Evolutionary conservation across 2,797 vertebrate genomes (phyloP), one percentile per base, ranked within the genome.

Genomic region (Carduelis carduelis): DNA sequence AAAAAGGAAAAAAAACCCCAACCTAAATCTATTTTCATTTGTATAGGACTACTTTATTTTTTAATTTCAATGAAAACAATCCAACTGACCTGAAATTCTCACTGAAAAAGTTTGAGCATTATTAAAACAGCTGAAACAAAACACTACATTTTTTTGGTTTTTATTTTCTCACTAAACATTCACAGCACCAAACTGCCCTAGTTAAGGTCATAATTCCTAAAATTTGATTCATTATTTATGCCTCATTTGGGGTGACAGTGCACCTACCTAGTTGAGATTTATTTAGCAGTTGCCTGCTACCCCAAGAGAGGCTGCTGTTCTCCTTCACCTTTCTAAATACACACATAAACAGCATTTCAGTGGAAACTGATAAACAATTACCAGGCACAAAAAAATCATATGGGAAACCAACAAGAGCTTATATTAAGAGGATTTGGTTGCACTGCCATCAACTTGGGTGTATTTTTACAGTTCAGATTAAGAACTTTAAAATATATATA

Each of bases 1-100:
- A 72, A 82, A 74, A 80, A 9, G 41, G 13, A 14, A 39, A 37
- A 14, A 5, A 4, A 18, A 26, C 0, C 0, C 0, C 0, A 7
- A 4, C 5, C 14, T 37, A 50, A 68, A 70, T 89, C 4, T 60
- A 35, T 94, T 93, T 69, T 71, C 16, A 55, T 57, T 83, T 80
- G 44, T 17, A 55, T 57, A 34, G 6, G 11, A 74, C 32, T 61
- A 89, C 17, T 23, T 61, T 6, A 2, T 26, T 78, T 80, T 91
- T 50, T n/a, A 23, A 85, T 69, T 89, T 87, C 43, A 68, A 4
- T 55, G 35, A 39, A 70, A 85, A 64, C 21, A 83, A 74, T 59
- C 22, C 37, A 72, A 56, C 64, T 30, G 18, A 41, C 66, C 55
- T 26, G 49, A 89, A 87, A 49, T 61, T 20, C 21, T 60, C 39